Base-by-base conservation (phyloP, 2,797 vertebrate genomes). In the Dromococcyx pavoninus region DNA sequence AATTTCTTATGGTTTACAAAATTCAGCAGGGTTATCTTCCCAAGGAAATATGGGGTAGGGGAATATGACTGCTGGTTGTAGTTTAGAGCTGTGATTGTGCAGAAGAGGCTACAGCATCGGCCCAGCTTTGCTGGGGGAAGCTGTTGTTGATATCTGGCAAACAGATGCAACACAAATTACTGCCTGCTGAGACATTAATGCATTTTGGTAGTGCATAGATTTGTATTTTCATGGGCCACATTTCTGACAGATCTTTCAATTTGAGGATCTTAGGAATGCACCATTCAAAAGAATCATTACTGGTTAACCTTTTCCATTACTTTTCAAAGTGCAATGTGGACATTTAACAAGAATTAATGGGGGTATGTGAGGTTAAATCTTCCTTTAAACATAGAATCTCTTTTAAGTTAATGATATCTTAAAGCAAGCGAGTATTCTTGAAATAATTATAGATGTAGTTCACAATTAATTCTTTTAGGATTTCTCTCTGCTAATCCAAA, bases 351-450 rank as follows among this genome's bases (percentile, higher is more conserved):
- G 75, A 95, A 91, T 64, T 67, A 57, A 90, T 89, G 75, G 86
- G 65, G 92, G 60, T 33, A 25, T 72, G 76, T 30, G 27, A 61
- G 75, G 86, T 94, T 93, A 81, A 92, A 91, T 73, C 88, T 95
- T 73, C 32, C 32, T 54, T 88, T 94, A 95, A 96, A 95, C 58
- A 75, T 25, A 88, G 76, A 86, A 65, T 95, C 58, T 92, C 41
- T 64, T 95, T 95, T 37, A 94, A 94, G 39, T 92, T 96, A 95
- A 91, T 93, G 78, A 72, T 94, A 73, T 91, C 86, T 94, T 96
- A 85, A 91, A 94, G 93, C 87, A 84, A 46, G 75, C 70, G 71
- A 78, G 53, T 88, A 58, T 93, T 91, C 91, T 96, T 91, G 84
- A 94, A 96, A 96, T 93, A 94, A 93, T 82, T 72, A 62, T 76